These are phyloP conservation scores for Eretmochelys imbricata DNA, from an alignment of 2,113 vertebrate species.

Conservation along the genomic window DNA sequence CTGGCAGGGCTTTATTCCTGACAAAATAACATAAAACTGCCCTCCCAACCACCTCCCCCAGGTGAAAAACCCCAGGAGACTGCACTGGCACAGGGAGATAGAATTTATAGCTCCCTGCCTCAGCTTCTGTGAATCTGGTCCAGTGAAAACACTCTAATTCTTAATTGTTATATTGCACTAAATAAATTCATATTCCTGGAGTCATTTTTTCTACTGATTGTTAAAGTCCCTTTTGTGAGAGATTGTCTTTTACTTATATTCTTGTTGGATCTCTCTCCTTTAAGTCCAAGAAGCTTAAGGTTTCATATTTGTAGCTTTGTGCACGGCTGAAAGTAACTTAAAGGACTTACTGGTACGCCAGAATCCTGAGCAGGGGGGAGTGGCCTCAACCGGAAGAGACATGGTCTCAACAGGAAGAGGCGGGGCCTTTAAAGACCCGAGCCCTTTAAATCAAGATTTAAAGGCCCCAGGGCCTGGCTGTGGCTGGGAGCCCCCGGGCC, in stretches of 20 bases:
- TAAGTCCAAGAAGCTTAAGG: background rate
- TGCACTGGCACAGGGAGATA: rapidly evolving
- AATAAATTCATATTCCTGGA: background rate
- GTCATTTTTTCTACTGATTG: background rate
- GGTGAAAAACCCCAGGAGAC: background rate
- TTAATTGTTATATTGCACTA: background rate
- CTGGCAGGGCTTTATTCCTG: background rate
- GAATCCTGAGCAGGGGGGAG: no score
- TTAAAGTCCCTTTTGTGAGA: background rate
- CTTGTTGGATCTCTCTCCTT: background rate
- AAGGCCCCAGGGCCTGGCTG: no score
- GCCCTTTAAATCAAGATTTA: no score
- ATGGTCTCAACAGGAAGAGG: no score
- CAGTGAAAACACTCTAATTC: background rate
- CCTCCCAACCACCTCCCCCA: rapidly evolving
- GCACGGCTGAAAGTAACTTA: background rate
- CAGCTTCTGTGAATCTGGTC: background rate
- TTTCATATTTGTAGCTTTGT: constrained; percentile 5
- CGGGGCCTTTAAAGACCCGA: no score
- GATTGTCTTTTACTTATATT: background rate
- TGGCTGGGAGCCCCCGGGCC: no score
- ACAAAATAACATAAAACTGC: background rate
- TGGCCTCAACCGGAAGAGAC: no score
- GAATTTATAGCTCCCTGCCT: background rate
- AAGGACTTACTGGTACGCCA: no score